A percentile compares a stretch with the other conserved stretches of the same genome.
Evolutionary conservation across 2,888 invertebrate genomes (phyloP).

Genomic region (Mesorhabditis belari): DNA sequence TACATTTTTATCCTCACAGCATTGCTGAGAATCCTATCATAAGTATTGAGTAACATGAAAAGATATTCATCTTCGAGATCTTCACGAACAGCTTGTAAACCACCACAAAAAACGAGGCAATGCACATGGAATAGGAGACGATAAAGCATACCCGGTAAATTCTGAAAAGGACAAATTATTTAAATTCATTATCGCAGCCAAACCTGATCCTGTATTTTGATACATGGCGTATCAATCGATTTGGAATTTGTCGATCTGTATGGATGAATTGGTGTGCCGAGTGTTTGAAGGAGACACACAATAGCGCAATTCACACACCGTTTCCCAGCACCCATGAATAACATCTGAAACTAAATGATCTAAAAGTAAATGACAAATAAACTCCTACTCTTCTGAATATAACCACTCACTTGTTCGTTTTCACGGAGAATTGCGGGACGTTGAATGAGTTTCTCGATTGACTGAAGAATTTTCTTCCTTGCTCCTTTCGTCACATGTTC

Average conservation of each 20-base stretch:
- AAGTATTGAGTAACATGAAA: slow-evolving; percentile 64
- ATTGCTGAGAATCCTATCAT: slow-evolving; percentile 67
- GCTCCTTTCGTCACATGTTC: slow-evolving; percentile 67
- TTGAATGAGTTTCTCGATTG: slow-evolving; percentile 78
- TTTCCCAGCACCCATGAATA: not conserved
- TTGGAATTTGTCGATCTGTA: not conserved
- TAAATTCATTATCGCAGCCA: no score
- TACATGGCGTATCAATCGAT: not conserved
- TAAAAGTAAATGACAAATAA: not conserved
- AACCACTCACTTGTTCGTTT: no score
- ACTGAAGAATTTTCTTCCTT: slow-evolving; percentile 82
- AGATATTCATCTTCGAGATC: slow-evolving; percentile 64
- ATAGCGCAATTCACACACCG: not conserved
- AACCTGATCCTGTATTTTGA: not conserved
- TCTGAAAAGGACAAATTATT: slow-evolving; percentile 25
- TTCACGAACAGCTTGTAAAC: slow-evolving; percentile 5
- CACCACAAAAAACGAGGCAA: slow-evolving; percentile 19
- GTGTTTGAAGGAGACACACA: not conserved
- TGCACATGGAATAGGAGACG: slow-evolving; percentile 69
- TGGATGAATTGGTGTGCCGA: not conserved
- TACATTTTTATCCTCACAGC: no score
- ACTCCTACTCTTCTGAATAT: slow-evolving; percentile 51
- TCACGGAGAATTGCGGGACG: slow-evolving; percentile 67
- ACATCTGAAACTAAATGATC: no score
- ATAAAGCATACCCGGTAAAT: slow-evolving; percentile 74